A percentile compares a stretch with the other conserved stretches of the same genome.
phyloP scores from a whole-genome alignment of 2,888 invertebrate genomes.

The Lepidonotus clava region DNA sequence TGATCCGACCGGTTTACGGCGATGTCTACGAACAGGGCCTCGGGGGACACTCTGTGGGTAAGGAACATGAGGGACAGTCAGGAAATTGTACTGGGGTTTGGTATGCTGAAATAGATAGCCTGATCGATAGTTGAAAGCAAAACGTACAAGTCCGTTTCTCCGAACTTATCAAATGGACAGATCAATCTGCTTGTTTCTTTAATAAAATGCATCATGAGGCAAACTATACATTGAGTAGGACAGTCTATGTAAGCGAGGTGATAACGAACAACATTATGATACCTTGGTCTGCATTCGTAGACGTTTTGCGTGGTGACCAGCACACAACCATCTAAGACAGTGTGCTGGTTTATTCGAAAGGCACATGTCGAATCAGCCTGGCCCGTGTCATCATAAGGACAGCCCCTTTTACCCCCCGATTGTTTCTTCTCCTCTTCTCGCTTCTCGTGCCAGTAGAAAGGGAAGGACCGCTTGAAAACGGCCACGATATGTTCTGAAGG shows the following conservation, averaged over 20 bases:
- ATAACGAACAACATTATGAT: too few relatives aligned
- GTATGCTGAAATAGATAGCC: too few relatives aligned
- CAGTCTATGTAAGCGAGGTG: too few relatives aligned
- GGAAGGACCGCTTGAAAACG: slow-evolving; percentile 82
- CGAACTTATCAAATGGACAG: too few relatives aligned
- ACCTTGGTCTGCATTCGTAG: slow-evolving; percentile 84
- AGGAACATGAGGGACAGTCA: too few relatives aligned
- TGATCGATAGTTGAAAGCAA: too few relatives aligned
- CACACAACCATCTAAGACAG: slow-evolving; percentile 82
- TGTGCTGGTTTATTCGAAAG: slow-evolving; percentile 72
- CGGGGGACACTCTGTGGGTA: slow-evolving; percentile 76
- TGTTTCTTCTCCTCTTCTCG: slow-evolving; percentile 63
- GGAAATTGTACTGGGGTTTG: too few relatives aligned
- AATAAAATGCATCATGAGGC: too few relatives aligned
- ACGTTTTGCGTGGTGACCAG: slow-evolving; percentile 84
- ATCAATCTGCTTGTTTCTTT: too few relatives aligned
- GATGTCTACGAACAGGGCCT: slow-evolving; percentile 83
- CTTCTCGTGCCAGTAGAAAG: slow-evolving; percentile 76
- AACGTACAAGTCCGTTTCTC: too few relatives aligned
- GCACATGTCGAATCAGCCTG: too few relatives aligned
- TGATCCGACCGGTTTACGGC: slow-evolving; percentile 83
- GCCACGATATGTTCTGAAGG: slow-evolving; percentile 82
- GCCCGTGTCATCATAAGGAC: not conserved
- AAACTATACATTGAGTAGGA: too few relatives aligned
- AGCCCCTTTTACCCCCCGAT: not conserved